A percentile compares a stretch with the other conserved stretches of the same genome.
Conservation (phyloP, 2,113 vertebrate genomes). For the Microtus pennsylvanicus region DNA sequence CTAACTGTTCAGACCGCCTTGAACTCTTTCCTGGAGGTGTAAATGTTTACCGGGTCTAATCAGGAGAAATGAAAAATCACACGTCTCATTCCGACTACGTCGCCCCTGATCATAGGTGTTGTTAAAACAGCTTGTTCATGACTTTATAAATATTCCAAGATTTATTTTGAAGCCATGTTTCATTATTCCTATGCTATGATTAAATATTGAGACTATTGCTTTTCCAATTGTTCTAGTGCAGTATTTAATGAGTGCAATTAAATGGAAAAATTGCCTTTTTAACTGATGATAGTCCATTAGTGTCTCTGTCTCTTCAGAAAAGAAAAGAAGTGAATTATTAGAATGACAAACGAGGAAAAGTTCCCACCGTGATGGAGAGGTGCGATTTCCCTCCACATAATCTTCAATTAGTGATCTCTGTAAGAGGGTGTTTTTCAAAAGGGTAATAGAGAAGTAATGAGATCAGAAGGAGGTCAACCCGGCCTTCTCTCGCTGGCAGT, state of each 20-base stretch:
- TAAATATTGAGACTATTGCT: conserved; percentile 92
- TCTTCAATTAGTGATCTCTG: conserved; percentile 96
- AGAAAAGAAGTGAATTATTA: conserved; percentile 92
- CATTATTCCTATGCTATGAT: conserved; percentile 88
- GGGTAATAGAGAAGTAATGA: conserved; percentile 94
- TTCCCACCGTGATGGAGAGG: conserved; percentile 91
- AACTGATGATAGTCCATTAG: conserved; percentile 92
- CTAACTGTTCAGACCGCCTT: background rate
- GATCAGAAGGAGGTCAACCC: conserved; percentile 94
- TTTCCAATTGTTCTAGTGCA: conserved; percentile 90
- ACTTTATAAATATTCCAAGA: conserved; percentile 76
- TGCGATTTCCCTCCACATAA: conserved; percentile 91
- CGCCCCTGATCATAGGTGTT: conserved; percentile 75
- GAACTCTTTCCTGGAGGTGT: background rate
- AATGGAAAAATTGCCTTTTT: conserved; percentile 93
- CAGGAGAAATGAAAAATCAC: conserved; percentile 64
- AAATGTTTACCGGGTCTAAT: conserved; percentile 53
- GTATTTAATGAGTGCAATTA: conserved; percentile 93
- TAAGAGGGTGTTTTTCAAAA: conserved; percentile 94
- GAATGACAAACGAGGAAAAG: conserved; percentile 92
- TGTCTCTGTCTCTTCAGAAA: conserved; percentile 88
- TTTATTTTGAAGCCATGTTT: conserved; percentile 88
- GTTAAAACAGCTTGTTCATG: conserved; percentile 76
- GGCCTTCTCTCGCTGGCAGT: conserved; percentile 93
- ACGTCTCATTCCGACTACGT: conserved; percentile 53